Base-by-base conservation (phyloP, 2,888 invertebrate species). In the Noctua pronuba region DNA sequence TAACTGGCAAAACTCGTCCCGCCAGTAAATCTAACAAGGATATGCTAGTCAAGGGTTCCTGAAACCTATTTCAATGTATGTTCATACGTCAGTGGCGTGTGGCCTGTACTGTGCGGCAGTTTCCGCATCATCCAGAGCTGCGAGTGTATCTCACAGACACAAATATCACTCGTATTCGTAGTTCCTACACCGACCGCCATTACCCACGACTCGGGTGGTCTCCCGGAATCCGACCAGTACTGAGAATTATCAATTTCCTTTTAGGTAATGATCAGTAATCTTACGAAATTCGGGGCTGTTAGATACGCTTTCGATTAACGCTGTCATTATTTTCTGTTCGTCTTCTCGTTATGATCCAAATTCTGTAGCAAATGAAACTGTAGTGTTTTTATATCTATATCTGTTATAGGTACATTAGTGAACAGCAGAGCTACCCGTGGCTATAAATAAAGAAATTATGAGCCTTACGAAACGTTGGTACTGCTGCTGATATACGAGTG, bases 181-280 rank as follows among this genome's bases (percentile, higher is more conserved):
- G 60, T 70, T 76, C 77, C 28, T 89, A 89, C 86, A 88, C 88
- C 86, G 83, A 88, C 90, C 90, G 88, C 72, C 86, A 91, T 92
- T 92, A 91, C 89, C 84, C 86, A 89, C 91, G 85, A 88, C 87
- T 84, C 90, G 93, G 94, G 94, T 93, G 94, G 94, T 92, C 94
- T 88, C 89, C 87, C 83, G 81, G 88, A 89, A 88, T 90, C 86
- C 60, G 38, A 60, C 72, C 69, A 80, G 73, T 88, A 87, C 89
- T 79, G 80, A 87, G 90, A 89, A 88, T 85, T 79, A 83, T 83
- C 85, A 88, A 90, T 91, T 89, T 89, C 87, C 85, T 88, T 89
- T 89, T 90, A 82, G 75, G 73, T 77, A 87, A 85, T 65, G 71
- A 44, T n/a, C 28, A 44, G 31, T 13, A 70, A 70, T 49, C 21